Conservation (phyloP, 2,888 invertebrate species). For the Adelphocoris suturalis region DNA sequence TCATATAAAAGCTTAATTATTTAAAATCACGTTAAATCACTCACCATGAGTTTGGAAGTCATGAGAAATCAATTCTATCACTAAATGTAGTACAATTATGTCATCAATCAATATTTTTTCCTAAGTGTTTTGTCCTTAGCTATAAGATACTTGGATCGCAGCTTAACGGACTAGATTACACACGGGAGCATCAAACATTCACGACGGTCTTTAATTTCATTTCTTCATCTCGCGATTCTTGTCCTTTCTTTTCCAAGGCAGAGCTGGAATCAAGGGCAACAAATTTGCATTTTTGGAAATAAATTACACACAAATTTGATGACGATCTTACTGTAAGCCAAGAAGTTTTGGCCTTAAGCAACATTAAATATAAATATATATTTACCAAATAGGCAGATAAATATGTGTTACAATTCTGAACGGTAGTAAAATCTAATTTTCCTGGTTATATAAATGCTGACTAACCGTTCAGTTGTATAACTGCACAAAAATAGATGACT, state of each 20-base stretch:
- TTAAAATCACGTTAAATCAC: slow-evolving; percentile 38
- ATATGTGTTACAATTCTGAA: too few relatives aligned
- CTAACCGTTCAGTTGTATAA: too few relatives aligned
- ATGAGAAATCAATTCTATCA: neutral
- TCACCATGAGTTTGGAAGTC: slow-evolving; percentile 42
- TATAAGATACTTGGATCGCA: slow-evolving; percentile 6
- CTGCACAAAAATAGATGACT: too few relatives aligned
- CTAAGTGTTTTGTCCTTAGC: slow-evolving; percentile 40
- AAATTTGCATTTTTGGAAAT: slow-evolving; percentile 13
- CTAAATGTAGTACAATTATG: neutral
- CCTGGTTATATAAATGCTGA: too few relatives aligned
- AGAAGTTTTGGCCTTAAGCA: too few relatives aligned
- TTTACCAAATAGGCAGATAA: too few relatives aligned
- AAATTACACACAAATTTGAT: neutral
- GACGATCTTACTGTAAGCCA: too few relatives aligned
- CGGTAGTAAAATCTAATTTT: too few relatives aligned
- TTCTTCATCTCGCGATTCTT: neutral
- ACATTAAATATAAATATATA: too few relatives aligned
- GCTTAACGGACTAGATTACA: slow-evolving; percentile 18
- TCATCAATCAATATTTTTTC: neutral
- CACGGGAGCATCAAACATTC: slow-evolving; percentile 15
- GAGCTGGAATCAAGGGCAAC: slow-evolving; percentile 70
- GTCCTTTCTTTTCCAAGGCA: slow-evolving; percentile 27
- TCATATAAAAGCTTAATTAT: slow-evolving; percentile 49
- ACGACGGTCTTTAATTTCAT: slow-evolving; percentile 13